Conservation (phyloP, 92 coral and sea anemone genomes). For the Desmophyllum pertusum region DNA sequence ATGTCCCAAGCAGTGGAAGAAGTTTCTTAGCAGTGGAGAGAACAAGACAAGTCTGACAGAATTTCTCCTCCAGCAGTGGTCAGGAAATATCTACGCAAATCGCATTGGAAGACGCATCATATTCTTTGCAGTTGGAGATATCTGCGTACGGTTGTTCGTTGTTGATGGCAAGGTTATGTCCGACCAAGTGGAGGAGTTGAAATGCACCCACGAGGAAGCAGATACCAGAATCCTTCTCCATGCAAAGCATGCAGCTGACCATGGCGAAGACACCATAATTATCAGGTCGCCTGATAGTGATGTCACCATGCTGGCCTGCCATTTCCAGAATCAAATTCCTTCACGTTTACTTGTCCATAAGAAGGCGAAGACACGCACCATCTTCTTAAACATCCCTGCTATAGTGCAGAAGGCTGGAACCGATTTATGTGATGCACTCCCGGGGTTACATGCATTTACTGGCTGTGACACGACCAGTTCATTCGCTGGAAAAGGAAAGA, state of each 20-base stretch:
- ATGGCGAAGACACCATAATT: constrained; percentile 50
- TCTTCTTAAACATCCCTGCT: constrained; percentile 43
- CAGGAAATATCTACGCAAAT: constrained; percentile 46
- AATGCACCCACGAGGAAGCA: constrained; percentile 52
- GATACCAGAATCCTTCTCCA: constrained; percentile 63
- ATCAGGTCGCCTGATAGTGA: constrained; percentile 57
- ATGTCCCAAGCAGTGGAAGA: constrained; percentile 67
- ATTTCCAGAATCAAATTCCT: constrained; percentile 37
- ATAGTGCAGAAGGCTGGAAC: constrained; percentile 44
- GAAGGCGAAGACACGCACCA: too few species aligned
- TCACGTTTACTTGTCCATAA: too few species aligned
- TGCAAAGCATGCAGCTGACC: constrained; percentile 60
- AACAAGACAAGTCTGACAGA: constrained; percentile 46
- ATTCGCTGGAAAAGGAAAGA: constrained; percentile 46
- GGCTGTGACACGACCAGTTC: constrained; percentile 52
- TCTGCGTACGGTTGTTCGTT: constrained; percentile 52
- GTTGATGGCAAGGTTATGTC: constrained; percentile 53
- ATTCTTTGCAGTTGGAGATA: constrained; percentile 45
- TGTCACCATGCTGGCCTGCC: constrained; percentile 51
- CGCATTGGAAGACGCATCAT: constrained; percentile 50
- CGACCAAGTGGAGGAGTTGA: constrained; percentile 48
- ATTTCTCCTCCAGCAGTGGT: constrained; percentile 62
- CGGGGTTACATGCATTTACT: constrained; percentile 46
- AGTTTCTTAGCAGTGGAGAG: constrained; percentile 55
- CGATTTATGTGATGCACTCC: constrained; percentile 40